Conservation (phyloP, 2,797 vertebrate species). For the Semaprochilodus insignis region DNA sequence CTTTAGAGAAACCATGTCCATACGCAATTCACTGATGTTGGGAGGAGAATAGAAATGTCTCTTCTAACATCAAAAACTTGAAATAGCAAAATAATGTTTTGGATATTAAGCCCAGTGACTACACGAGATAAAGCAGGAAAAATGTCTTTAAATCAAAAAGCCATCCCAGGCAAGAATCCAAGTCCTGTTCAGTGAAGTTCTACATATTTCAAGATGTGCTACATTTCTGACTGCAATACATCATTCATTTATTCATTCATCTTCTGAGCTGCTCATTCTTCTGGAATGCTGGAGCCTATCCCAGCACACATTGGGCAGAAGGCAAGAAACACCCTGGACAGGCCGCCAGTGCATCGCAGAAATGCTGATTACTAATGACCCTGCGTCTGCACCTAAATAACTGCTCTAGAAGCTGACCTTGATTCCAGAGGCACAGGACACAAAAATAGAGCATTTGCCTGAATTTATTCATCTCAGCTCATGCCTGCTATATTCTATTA, state of each 20-base stretch:
- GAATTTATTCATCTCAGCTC: constrained; percentile 59
- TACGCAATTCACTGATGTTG: constrained; percentile 37
- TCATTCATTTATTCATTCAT: no score
- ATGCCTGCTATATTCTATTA: background rate
- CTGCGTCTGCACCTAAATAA: background rate
- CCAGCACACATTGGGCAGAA: no score
- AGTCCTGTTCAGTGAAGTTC: background rate
- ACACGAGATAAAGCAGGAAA: background rate
- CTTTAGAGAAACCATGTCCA: constrained; percentile 20
- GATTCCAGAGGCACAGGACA: background rate
- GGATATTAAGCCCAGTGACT: constrained; percentile 9
- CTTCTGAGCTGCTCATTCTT: no score
- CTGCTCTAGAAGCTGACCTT: background rate
- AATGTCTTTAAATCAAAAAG: background rate
- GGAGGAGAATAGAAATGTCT: constrained; percentile 4
- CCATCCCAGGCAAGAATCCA: background rate
- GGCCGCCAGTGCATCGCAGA: no score
- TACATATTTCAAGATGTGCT: background rate
- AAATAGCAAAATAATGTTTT: constrained; percentile 10
- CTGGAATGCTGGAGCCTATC: no score
- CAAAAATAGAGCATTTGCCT: constrained; percentile 6
- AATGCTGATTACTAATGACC: background rate
- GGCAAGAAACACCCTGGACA: no score
- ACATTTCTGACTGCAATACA: background rate
- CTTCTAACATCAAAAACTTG: background rate